Evolutionary conservation across 2,113 vertebrate species (phyloP).

Genomic region (Gymnogyps californianus): DNA sequence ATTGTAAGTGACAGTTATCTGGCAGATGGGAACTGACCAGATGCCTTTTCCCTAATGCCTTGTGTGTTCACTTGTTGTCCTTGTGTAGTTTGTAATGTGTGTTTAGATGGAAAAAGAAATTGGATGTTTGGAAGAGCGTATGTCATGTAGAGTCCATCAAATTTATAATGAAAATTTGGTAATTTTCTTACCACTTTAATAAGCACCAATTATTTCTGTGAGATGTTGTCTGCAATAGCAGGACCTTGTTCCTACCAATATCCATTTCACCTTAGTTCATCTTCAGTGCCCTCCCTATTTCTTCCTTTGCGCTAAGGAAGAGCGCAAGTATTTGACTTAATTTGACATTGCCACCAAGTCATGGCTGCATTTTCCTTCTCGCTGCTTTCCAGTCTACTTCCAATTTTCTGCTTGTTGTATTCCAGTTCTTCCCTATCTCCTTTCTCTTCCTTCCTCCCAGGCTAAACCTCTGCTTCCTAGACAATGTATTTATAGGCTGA

Average conservation of each 20-base stretch:
- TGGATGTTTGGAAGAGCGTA: neutral
- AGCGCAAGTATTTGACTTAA: neutral
- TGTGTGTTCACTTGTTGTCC: neutral
- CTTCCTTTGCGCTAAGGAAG: neutral
- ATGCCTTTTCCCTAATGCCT: neutral
- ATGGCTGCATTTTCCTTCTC: neutral
- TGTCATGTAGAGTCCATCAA: neutral
- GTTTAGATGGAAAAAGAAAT: neutral
- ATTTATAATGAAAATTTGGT: neutral
- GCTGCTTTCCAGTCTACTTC: neutral
- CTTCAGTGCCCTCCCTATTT: neutral
- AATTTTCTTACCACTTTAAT: neutral
- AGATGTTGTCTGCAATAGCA: neutral
- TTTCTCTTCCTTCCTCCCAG: neutral
- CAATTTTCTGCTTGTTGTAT: neutral
- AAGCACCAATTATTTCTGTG: neutral
- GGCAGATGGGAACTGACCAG: neutral
- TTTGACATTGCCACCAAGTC: neutral
- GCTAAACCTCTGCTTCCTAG: neutral
- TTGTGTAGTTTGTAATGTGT: neutral
- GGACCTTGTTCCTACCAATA: neutral
- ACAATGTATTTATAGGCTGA: neutral
- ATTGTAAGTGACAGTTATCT: neutral
- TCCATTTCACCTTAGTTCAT: neutral
- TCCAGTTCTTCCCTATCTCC: neutral